These are phyloP conservation scores for Pseudolaguvia tuberculata DNA, from an alignment of 2,113 vertebrate genomes.

Conservation along the genomic window DNA sequence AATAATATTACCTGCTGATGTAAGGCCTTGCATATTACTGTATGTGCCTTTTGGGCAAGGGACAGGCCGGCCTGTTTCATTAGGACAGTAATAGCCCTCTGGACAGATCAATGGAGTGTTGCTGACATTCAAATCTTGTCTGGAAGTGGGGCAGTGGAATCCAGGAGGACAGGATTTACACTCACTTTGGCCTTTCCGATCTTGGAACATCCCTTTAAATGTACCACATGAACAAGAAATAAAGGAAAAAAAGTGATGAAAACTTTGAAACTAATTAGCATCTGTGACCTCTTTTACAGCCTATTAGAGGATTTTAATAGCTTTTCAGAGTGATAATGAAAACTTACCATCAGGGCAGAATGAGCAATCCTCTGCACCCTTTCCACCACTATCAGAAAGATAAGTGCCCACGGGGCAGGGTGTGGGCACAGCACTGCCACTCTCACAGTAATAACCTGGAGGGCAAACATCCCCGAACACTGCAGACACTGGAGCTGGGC, in stretches of 20 bases:
- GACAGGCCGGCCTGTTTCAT: slow-evolving; percentile 49
- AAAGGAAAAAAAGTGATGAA: slow-evolving; percentile 1
- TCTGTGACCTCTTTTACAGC: background rate
- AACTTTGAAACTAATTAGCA: background rate
- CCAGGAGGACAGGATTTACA: slow-evolving; percentile 71
- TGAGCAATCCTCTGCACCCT: slow-evolving; percentile 61
- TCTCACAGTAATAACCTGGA: slow-evolving; percentile 77
- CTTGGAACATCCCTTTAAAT: slow-evolving; percentile 70
- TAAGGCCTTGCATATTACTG: slow-evolving; percentile 61
- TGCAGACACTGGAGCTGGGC: slow-evolving; percentile 57
- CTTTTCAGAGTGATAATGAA: slow-evolving; percentile 11
- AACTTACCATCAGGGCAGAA: slow-evolving; percentile 64
- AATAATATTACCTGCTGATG: slow-evolving; percentile 59
- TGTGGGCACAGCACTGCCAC: slow-evolving; percentile 59
- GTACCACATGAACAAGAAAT: slow-evolving; percentile 29
- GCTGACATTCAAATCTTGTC: slow-evolving; percentile 49
- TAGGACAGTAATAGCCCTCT: slow-evolving; percentile 66
- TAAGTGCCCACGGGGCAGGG: slow-evolving; percentile 67
- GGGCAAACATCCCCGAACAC: slow-evolving; percentile 70
- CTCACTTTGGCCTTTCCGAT: slow-evolving; percentile 62
- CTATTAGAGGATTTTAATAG: background rate
- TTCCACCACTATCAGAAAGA: slow-evolving; percentile 58
- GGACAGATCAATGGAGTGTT: slow-evolving; percentile 65
- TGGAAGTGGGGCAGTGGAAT: slow-evolving; percentile 60
- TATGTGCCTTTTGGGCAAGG: slow-evolving; percentile 74